Evolutionary conservation across 1,140 invertebrate genomes (phyloP), one percentile per base, ranked within the genome.

Genomic region (Drosophila setifemur): DNA sequence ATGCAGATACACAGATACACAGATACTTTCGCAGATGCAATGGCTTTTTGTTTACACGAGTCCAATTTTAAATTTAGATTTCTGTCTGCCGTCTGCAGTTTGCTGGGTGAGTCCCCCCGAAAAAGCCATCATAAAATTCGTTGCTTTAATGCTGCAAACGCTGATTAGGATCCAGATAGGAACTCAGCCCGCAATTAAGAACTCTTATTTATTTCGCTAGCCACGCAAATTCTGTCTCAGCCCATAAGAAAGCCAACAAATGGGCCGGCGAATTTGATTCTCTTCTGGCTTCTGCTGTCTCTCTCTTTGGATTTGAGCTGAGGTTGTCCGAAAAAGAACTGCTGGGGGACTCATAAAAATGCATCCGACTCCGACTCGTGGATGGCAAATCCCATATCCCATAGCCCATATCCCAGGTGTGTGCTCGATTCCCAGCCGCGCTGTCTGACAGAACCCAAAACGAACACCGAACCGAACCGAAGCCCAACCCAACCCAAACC

Each of bases 111-210:
- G 40, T 53, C 42, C 67, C 11, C 33, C 33, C n/a, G 19, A 67
- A 72, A 60, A 61, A 58, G 4, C n/a, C 19, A 11, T 35, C 71
- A 52, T 85, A 81, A 85, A 85, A 81, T 81, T 74, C 44, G 71
- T 47, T 68, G 74, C 67, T 86, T 85, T 85, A 85, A 75, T 63
- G 75, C 75, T 43, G 58, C 77, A 86, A 85, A 81, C 52, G 67
- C 67, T 67, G 66, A 73, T 54, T 67, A 48, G 50, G 52, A 85
- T 70, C 68, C 72, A 85, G 78, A 85, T 83, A 74, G 53, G 52
- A 72, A 54, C 47, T 58, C 23, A 45, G 64, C 37, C 33, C 29
- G 33, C 75, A 55, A 73, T 85, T 86, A 85, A 86, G 54, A 79
- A 67, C 60, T 45, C 66, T 74, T 75, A 79, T 85, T 83, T 83